These are phyloP conservation scores for Nemurella pictetii DNA, from an alignment of 2,888 invertebrate species.

Conservation along the genomic window DNA sequence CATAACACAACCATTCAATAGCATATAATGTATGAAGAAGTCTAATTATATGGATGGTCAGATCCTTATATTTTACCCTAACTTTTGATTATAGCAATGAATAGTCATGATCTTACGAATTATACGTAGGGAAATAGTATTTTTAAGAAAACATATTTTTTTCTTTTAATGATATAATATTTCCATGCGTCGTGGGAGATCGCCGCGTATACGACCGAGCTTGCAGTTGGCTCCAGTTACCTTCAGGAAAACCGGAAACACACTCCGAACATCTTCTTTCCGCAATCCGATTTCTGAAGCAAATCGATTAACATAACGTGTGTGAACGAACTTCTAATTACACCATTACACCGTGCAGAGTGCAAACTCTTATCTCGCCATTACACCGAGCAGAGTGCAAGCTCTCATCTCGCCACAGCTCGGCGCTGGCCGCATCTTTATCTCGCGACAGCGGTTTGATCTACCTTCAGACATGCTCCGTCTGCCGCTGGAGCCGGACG, in stretches of 20 bases:
- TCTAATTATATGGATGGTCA: background rate
- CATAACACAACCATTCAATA: background rate
- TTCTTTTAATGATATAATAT: background rate
- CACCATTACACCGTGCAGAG: no score
- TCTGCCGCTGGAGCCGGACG: background rate
- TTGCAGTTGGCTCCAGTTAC: conserved; percentile 20
- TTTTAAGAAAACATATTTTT: background rate
- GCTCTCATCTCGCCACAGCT: background rate
- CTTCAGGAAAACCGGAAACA: background rate
- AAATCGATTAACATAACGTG: conserved; percentile 7
- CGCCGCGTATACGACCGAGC: background rate
- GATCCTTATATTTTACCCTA: background rate
- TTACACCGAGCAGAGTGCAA: background rate
- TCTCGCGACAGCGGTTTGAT: background rate
- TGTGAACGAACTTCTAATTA: conserved; percentile 29
- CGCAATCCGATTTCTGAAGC: background rate
- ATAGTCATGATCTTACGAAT: background rate
- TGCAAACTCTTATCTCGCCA: background rate
- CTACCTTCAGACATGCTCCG: background rate
- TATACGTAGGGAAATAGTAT: background rate
- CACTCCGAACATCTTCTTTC: background rate
- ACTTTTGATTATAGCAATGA: background rate
- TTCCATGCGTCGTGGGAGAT: conserved; percentile 22
- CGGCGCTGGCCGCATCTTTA: background rate
- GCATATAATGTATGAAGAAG: background rate